Base-by-base conservation (phyloP, 2,797 vertebrate species). In the Yasuhikotakia modesta region DNA sequence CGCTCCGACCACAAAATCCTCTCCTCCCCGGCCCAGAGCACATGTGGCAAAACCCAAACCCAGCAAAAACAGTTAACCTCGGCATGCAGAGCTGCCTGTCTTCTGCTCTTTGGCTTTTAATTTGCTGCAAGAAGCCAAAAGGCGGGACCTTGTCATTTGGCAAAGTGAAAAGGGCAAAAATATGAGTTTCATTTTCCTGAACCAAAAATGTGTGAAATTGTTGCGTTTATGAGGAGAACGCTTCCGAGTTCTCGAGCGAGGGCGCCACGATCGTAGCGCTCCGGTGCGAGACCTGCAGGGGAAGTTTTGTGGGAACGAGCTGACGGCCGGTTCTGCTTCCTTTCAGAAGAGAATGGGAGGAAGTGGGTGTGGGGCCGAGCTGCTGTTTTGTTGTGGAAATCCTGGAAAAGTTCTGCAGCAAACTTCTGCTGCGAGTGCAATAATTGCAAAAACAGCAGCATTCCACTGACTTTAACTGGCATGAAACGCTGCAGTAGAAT, bases 381-480 rank as follows among this genome's bases (percentile, higher is more conserved):
- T 89, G 87, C 89, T 89, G 87, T 88, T 89, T 89, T 91, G 88
- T 90, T 91, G 87, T 90, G 85, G 80, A 87, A 85, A 86, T 73
- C 74, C 79, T 66, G 83, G 82, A 80, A n/a, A n/a, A n/a, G n/a
- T n/a, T n/a, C n/a, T n/a, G n/a, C n/a, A n/a, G n/a, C n/a, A n/a
- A n/a, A n/a, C n/a, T n/a, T n/a, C n/a, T n/a, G n/a, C n/a, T n/a
- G n/a, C 4, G 83, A 90, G 87, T 86, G 91, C 91, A 92, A 92
- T 88, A 91, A 88, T 84, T 87, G 87, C 86, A 83, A 87, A 35
- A 53, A 64, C 76, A 58, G 81, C 79, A 81, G 79, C 87, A 89
- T 89, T 91, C 86, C 84, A 85, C 24, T n/a, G 55, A 67, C 55
- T 82, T 39, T 79, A 84, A 76, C 64, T 46, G 30, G 73, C 52